Evolutionary conservation across 64 coral and sea anemone species (phyloP).

Genomic region (Dendrophyllia cribrosa): DNA sequence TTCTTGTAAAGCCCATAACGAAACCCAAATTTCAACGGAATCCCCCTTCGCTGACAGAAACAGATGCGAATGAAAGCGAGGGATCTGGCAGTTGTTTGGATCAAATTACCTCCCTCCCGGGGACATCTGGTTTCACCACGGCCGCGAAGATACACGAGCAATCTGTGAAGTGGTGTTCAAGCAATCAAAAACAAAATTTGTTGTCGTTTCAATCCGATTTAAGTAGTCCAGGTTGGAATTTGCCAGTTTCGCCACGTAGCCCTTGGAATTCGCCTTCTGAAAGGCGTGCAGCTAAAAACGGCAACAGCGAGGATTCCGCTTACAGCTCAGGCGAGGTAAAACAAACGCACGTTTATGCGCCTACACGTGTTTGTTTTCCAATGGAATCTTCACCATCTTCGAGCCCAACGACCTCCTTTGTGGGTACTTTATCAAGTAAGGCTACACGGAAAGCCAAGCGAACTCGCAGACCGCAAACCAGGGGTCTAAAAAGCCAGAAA

Average conservation of each 20-base stretch:
- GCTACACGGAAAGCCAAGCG: background rate
- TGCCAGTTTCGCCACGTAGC: background rate
- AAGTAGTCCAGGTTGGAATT: background rate
- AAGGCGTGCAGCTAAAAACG: background rate
- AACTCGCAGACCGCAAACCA: background rate
- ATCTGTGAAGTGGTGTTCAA: background rate
- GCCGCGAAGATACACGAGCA: background rate
- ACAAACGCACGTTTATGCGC: background rate
- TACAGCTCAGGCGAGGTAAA: background rate
- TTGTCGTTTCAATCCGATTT: background rate
- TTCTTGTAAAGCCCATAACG: conserved; percentile 4
- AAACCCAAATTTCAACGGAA: background rate
- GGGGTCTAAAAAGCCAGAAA: background rate
- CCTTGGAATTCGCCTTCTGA: background rate
- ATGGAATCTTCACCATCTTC: background rate
- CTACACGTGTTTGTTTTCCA: background rate
- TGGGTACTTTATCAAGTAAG: background rate
- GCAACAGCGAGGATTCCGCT: background rate
- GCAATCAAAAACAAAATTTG: background rate
- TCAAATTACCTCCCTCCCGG: background rate
- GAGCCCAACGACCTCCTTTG: background rate
- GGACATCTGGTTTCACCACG: background rate
- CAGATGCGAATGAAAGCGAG: background rate
- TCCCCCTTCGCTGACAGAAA: background rate
- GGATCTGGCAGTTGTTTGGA: background rate